Conservation (phyloP, 1,140 invertebrate genomes). For the Phortica variegata region DNA sequence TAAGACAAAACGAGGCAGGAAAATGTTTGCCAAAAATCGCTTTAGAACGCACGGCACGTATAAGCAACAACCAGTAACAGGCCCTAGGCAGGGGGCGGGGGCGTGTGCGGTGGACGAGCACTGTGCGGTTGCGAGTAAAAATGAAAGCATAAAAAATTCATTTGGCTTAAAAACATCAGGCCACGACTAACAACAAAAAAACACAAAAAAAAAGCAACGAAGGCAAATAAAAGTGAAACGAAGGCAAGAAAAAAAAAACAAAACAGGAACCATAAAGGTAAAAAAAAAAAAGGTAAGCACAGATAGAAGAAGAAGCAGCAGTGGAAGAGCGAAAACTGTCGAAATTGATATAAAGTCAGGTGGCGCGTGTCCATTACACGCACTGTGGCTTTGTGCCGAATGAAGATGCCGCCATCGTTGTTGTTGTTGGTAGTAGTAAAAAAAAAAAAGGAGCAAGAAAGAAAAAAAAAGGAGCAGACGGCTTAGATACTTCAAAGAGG, state of each 20-base stretch:
- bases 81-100: constrained; percentile 5
- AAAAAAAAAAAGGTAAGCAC: constrained; percentile 5
- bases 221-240: constrained; percentile 20
- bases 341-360: constrained; percentile 52
- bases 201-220: too few species aligned
- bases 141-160: constrained; percentile 46
- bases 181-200: too few species aligned
- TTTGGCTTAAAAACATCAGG: constrained; percentile 44
- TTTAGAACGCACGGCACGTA: constrained; percentile 35
- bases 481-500: constrained; percentile 10
- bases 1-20: too few species aligned
- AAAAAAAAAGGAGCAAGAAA: constrained; percentile 1
- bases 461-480: neutral
- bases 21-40: constrained; percentile 16
- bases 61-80: constrained; percentile 21
- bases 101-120: constrained; percentile 3
- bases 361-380: constrained; percentile 50
- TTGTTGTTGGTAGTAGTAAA: neutral
- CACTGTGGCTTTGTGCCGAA: constrained; percentile 36
- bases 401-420: too few species aligned
- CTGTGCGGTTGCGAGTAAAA: constrained; percentile 12
- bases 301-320: constrained; percentile 6
- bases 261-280: constrained; percentile 4
- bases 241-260: neutral
- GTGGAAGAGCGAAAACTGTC: constrained; percentile 2